These are phyloP conservation scores for Hemiscyllium ocellatum DNA, from an alignment of 2,113 vertebrate species.

Conservation along the genomic window DNA sequence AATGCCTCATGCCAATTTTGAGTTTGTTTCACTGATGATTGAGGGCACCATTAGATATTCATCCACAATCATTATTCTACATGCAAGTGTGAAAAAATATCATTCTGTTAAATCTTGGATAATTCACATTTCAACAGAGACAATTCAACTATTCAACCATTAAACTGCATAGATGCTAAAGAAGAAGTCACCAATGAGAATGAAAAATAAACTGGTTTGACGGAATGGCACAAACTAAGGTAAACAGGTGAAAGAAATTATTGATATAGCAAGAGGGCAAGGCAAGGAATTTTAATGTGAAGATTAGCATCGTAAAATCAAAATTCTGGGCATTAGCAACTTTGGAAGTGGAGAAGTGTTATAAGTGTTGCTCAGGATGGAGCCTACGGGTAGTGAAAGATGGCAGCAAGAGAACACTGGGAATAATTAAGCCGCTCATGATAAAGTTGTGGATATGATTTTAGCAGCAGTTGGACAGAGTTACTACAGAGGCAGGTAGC, in stretches of 20 bases:
- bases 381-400: neutral
- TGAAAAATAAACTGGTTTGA: neutral
- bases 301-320: neutral
- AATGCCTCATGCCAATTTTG: neutral
- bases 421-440: neutral
- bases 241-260: neutral
- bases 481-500: neutral
- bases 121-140: neutral
- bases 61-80: neutral
- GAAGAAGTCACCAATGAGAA: neutral
- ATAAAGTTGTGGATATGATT: neutral
- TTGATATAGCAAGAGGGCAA: neutral
- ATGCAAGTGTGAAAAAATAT: neutral
- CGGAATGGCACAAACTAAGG: neutral
- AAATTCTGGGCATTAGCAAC: neutral
- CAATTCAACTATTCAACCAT: neutral
- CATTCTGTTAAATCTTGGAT: neutral
- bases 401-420: neutral
- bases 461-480: neutral
- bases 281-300: neutral
- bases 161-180: neutral
- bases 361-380: neutral
- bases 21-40: neutral
- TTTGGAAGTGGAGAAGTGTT: neutral
- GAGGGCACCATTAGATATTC: neutral